Percentiles rank a stretch among this genome's conserved stretches.
Evolutionary conservation across 2,888 invertebrate species (phyloP).

Genomic region (Pammene fasciana): DNA sequence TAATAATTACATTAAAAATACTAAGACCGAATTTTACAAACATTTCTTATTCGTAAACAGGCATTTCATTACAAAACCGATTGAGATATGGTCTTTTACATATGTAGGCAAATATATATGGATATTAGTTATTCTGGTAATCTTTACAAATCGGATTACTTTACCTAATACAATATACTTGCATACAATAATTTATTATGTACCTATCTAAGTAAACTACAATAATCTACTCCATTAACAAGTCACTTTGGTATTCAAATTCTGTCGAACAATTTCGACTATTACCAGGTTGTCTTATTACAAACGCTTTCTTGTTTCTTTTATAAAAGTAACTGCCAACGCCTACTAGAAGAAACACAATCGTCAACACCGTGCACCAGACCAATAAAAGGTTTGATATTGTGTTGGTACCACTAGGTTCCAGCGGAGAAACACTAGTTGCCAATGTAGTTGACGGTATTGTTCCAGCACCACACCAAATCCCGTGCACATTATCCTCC

Average conservation of each 20-base stretch:
- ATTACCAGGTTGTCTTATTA: conserved; percentile 45
- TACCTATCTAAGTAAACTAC: neutral
- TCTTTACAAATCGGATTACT: neutral
- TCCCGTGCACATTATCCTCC: conserved; percentile 75
- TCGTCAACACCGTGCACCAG: conserved; percentile 51
- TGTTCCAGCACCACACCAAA: conserved; percentile 64
- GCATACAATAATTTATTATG: neutral
- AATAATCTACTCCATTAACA: conserved; percentile 33
- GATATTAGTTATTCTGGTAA: neutral
- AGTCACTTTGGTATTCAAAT: conserved; percentile 55
- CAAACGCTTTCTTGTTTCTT: conserved; percentile 42
- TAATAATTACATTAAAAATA: too few species aligned
- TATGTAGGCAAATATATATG: too few species aligned
- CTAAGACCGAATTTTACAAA: too few species aligned
- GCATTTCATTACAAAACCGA: too few species aligned
- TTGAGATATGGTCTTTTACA: too few species aligned
- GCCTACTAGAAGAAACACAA: conserved; percentile 47
- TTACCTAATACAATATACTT: neutral
- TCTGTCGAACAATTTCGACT: conserved; percentile 58
- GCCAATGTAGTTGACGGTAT: conserved; percentile 36
- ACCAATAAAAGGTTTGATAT: conserved; percentile 46
- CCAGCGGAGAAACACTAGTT: neutral
- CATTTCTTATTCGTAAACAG: too few species aligned
- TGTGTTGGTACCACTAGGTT: conserved; percentile 11
- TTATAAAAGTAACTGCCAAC: conserved; percentile 45